A percentile compares a stretch with the other conserved stretches of the same genome.
Conservation (phyloP, 2,113 vertebrate genomes). For the Carollia perspicillata region DNA sequence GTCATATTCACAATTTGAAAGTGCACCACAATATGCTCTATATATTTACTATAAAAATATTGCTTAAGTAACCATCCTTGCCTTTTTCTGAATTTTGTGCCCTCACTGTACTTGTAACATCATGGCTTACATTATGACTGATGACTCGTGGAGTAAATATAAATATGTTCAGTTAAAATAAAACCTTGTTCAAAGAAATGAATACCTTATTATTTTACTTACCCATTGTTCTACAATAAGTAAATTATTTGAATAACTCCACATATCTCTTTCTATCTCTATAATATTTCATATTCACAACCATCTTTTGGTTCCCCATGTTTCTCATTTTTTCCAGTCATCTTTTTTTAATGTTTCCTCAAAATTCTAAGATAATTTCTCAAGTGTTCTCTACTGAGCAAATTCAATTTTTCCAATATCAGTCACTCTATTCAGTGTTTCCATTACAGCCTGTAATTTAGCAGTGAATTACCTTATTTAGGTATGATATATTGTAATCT, state of each 20-base stretch:
- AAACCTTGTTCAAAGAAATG: neutral
- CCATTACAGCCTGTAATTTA: neutral
- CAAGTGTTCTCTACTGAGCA: neutral
- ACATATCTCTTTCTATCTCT: neutral
- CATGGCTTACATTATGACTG: neutral
- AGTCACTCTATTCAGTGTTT: neutral
- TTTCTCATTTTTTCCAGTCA: neutral
- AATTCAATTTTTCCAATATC: neutral
- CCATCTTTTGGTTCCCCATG: neutral
- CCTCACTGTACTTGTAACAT: neutral
- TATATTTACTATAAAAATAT: neutral
- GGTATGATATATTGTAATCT: neutral
- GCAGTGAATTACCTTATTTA: neutral
- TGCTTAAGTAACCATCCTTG: neutral
- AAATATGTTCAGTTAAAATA: neutral
- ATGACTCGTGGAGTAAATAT: neutral
- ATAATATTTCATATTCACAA: neutral
- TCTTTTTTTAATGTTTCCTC: neutral
- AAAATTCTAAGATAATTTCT: neutral
- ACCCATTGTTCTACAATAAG: neutral
- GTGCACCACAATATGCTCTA: accelerated
- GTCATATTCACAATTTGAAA: neutral
- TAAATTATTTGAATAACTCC: neutral
- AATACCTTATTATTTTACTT: neutral
- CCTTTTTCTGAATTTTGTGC: neutral